Percentiles rank a stretch among this genome's conserved stretches.
Evolutionary conservation across 1,140 invertebrate genomes (phyloP).

Genomic region (Triops cancriformis): DNA sequence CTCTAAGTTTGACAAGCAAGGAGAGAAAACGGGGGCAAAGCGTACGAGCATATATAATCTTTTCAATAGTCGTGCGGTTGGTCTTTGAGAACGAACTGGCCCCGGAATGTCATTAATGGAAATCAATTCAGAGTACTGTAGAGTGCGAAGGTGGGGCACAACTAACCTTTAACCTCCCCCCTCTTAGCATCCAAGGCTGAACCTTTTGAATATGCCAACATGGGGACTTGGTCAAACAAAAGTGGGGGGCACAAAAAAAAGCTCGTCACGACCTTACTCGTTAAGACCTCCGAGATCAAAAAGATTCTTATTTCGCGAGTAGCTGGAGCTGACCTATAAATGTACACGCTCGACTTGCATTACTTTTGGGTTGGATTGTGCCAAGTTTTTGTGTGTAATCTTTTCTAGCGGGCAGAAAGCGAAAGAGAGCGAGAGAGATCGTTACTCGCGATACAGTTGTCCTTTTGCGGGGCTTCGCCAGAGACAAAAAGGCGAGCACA

Average conservation of each 20-base stretch:
- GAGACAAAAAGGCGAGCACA: not conserved
- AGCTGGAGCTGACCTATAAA: not conserved
- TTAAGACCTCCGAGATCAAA: not conserved
- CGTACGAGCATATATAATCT: not conserved
- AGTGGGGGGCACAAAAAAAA: not conserved
- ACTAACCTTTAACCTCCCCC: conserved; percentile 4
- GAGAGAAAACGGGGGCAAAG: not conserved
- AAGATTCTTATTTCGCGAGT: not conserved
- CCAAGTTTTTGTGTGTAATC: not conserved
- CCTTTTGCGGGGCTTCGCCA: not conserved
- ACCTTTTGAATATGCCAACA: not conserved
- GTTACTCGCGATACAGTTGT: not conserved
- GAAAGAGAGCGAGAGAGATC: not conserved
- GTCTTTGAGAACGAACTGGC: not conserved
- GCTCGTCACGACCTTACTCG: not conserved
- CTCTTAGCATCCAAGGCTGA: not conserved
- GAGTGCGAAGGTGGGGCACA: conserved; percentile 2
- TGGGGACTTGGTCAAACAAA: not conserved
- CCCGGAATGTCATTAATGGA: not conserved
- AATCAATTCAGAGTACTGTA: not conserved
- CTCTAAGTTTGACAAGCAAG: not conserved
- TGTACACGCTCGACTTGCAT: not conserved
- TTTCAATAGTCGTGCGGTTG: not conserved
- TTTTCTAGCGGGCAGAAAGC: not conserved
- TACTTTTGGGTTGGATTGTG: not conserved